Evolutionary conservation across 92 coral and sea anemone genomes (phyloP), one percentile per base, ranked within the genome.

Genomic region (Porites rus): DNA sequence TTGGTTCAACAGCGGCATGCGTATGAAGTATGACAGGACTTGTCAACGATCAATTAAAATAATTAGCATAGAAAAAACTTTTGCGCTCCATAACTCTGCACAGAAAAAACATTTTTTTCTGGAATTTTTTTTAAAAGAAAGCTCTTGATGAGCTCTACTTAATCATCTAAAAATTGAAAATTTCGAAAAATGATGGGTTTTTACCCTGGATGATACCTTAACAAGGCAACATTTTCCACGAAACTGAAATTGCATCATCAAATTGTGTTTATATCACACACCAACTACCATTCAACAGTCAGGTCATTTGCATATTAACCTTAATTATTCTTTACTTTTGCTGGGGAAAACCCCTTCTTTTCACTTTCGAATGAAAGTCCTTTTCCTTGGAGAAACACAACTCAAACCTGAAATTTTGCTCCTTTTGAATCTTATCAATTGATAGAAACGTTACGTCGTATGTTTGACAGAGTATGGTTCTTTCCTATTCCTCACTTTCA

Each of bases 391-490:
- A 74, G 78, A 7, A 61, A 74, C 7, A n/a, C 78, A 51, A 46
- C 14, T 51, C 17, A 17, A 74, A 74, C 78, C 50, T 74, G 78
- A 22, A 10, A 74, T 74, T 74, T 31, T 65, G 63, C 78, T 74
- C 63, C 53, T 74, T 4, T 38, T 38, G 6, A 38, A 38, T 38
- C 54, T 74, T 74, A 52, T 74, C 25, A 63, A 28, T 28, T 28
- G 2, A 74, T 7, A 51, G 78, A 74, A 52, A 53, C 28, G 78
- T 63, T 74, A 51, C 63, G 53, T 74, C 63, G 78, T 25, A 77
- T 59, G 70, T 77, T 77, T 77, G 82, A 22, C 53, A 77, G 51
- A 78, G 62, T 31, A 20, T 69, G 22, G 69, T 77, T 1, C 62
- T 77, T 77, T 16, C 16, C 61, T 9, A 77, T 54, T 59, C 52